Evolutionary conservation across 2,113 vertebrate genomes (phyloP), one percentile per base, ranked within the genome.

Genomic region (Halcyon malimbica): DNA sequence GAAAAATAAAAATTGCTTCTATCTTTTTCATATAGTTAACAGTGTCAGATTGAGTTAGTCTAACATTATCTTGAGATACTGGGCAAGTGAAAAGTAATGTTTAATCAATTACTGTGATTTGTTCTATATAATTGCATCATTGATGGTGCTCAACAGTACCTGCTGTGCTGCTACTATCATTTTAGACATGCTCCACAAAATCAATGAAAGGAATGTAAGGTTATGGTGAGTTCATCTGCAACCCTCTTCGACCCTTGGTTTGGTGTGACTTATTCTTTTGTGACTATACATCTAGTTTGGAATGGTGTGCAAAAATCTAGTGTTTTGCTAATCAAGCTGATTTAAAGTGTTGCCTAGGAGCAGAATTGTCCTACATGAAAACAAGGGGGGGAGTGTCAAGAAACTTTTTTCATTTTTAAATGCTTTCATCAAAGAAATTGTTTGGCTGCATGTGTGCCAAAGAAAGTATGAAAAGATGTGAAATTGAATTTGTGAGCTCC

Each of bases 31-130:
- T 59, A 51, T 37, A 80, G 80, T 74, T 83, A 82, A 44, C 16
- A 59, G 56, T 84, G 62, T 94, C 65, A 91, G 42, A 16, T 8
- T 83, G 77, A 93, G 37, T 7, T 76, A 90, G 37, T 69, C 50
- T 73, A 80, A 62, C 80, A 90, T 78, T 67, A 69, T 44, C 88
- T 80, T 92, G 75, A 94, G 85, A 94, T 68, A 91, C 29, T 73
- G 81, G n/a, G 84, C 17, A 73, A 82, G 20, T 91, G 94, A 95
- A 95, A 87, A 76, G 29, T 31, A 90, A 78, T 87, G 69, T 68
- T 96, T 82, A 96, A 94, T 84, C 87, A 95, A 90, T 94, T 86
- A 59, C 74, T 68, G 44, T 79, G 26, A 76, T 91, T 95, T 78
- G 48, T 73, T 76, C 74, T 67, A 35, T 89, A 95, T 91, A 90